These are phyloP conservation scores for Conger conger DNA, from an alignment of 2,113 vertebrate species.

Conservation along the genomic window DNA sequence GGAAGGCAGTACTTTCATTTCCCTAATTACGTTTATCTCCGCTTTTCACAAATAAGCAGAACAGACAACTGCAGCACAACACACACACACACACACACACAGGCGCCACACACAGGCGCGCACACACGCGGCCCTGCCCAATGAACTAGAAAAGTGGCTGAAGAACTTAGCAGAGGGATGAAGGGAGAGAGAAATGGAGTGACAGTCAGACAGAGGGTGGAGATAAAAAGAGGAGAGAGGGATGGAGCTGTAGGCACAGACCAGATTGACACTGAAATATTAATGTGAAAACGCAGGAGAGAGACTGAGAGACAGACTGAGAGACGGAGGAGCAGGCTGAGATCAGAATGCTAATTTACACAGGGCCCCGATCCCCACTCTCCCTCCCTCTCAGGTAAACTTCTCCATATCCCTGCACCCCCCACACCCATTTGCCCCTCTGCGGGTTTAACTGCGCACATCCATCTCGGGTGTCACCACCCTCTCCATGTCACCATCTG, in stretches of 20 bases:
- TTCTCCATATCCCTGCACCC: conserved; percentile 36
- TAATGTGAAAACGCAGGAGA: conserved; percentile 64
- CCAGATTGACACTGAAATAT: conserved; percentile 77
- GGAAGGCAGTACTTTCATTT: conserved; percentile 60
- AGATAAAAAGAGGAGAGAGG: conserved; percentile 35
- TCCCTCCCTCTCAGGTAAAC: conserved; percentile 4
- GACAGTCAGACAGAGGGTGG: conserved; percentile 43
- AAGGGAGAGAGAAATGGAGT: conserved; percentile 37
- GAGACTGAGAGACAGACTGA: conserved; percentile 33
- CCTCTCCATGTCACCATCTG: conserved; percentile 69
- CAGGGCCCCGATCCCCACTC: background rate
- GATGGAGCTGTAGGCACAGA: conserved; percentile 52
- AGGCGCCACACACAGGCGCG: conserved; percentile 1
- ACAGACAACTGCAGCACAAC: conserved; percentile 54
- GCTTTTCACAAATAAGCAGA: conserved; percentile 61
- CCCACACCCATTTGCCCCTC: conserved; percentile 52
- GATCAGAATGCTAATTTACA: background rate
- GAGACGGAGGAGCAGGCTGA: conserved; percentile 7
- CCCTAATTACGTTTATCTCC: conserved; percentile 71
- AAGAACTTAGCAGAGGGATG: conserved; percentile 32
- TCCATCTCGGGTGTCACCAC: conserved; percentile 64
- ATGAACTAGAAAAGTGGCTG: conserved; percentile 8
- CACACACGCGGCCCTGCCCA: background rate
- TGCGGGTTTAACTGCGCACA: conserved; percentile 65
- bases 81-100: conserved; percentile 42